Evolutionary conservation across 2,888 invertebrate genomes (phyloP), one percentile per base, ranked within the genome.

Genomic region (Caenorhabditis doughertyi): DNA sequence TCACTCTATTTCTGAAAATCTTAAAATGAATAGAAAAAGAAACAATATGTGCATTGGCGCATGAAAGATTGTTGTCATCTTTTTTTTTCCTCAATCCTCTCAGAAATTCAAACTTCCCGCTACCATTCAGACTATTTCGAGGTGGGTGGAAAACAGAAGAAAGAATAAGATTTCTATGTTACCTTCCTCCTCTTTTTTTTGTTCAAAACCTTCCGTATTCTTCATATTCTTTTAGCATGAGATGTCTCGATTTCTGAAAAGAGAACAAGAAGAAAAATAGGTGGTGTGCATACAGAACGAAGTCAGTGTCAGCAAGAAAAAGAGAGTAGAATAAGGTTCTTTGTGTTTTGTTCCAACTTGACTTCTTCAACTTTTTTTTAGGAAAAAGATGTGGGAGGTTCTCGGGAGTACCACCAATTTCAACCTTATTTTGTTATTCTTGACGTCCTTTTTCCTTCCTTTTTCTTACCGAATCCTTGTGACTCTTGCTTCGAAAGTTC

Each of bases 31-130:
- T 49, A 35, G n/a, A 35, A 21, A 21, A 35, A 27, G 49, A 64
- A 64, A 64, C 64, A 64, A 64, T 64, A 64, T 21, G 39, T 39
- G 51, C 65, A 65, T 51, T 65, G 65, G 35, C 51, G 65, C 65
- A 65, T 65, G 2, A 32, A 49, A 21, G 29, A 35, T 51, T 65
- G 35, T n/a, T 65, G 64, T 49, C 64, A n/a, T n/a, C 64, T 49
- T 47, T 27, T 58, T 29, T 32, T 65, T 39, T 18, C 65, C 39
- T 11, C 3, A 39, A 47, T 51, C 35, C 16, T 35, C 25, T 65
- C 51, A 51, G 51, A 65, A 65, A 65, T 65, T 49, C 65, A 9
- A 23, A 23, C 39, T 39, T 39, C 39, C 39, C 39, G 13, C 39
- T 39, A 16, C 39, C 39, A 39, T 39, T 39, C 16, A 13, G 9